A percentile compares a stretch with the other conserved stretches of the same genome.
Evolutionary conservation across 35 echinoderm and acorn worm genomes (phyloP).

Genomic region (Lytechinus pictus): DNA sequence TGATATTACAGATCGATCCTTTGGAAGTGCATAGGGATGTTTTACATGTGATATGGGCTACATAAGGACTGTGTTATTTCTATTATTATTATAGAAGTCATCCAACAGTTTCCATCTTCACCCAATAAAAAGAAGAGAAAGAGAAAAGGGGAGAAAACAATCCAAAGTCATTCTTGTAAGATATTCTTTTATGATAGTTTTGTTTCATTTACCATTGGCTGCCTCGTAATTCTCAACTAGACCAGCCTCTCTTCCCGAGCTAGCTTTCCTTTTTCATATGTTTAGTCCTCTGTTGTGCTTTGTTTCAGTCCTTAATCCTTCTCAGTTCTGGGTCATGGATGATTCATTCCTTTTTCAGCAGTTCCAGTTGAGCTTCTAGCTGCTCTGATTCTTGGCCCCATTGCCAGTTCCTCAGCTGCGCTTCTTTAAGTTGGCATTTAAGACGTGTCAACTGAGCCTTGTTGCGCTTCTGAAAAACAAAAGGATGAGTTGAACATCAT

Average conservation of each 20-base stretch:
- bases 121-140: background rate
- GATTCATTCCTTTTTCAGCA: background rate
- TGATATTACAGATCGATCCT: too few relatives aligned
- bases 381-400: slow-evolving; percentile 83
- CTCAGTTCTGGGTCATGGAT: background rate
- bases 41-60: too few relatives aligned
- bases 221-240: too few relatives aligned
- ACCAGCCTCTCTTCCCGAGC: too few relatives aligned
- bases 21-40: too few relatives aligned
- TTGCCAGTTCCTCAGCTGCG: slow-evolving; percentile 80
- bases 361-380: slow-evolving; percentile 65
- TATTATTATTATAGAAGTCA: too few relatives aligned
- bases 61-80: too few relatives aligned
- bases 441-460: slow-evolving; percentile 81
- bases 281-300: background rate
- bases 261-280: too few relatives aligned
- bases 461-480: slow-evolving; percentile 71
- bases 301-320: background rate
- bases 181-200: too few relatives aligned
- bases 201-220: too few relatives aligned
- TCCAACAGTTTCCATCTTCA: background rate
- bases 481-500: background rate
- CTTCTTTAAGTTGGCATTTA: slow-evolving; percentile 81
- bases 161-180: too few relatives aligned
- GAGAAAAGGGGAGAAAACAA: background rate